These are phyloP conservation scores for Lasioglossum vierecki DNA, from an alignment of 2,888 invertebrate species.

Conservation along the genomic window DNA sequence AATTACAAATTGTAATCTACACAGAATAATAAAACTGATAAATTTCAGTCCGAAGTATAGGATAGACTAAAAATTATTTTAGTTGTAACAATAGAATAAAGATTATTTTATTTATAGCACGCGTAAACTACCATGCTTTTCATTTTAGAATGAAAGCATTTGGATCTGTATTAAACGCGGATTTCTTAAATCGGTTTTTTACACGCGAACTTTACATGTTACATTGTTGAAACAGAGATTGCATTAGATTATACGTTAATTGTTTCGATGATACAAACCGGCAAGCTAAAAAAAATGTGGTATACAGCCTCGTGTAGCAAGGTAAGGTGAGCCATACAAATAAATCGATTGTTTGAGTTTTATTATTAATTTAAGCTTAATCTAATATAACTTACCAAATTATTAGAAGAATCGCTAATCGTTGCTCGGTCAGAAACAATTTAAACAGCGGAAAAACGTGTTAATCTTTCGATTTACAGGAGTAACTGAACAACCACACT, in stretches of 20 bases:
- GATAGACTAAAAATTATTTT: not conserved
- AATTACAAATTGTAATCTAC: not conserved
- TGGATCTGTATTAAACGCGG: not conserved
- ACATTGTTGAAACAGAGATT: not conserved
- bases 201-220: not conserved
- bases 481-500: not conserved
- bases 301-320: not conserved
- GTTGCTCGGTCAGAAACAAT: not conserved
- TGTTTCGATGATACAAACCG: not conserved
- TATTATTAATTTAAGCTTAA: slow-evolving; percentile 10
- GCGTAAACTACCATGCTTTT: not conserved
- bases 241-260: not conserved
- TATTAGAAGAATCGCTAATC: not conserved
- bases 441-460: not conserved
- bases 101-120: not conserved
- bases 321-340: not conserved
- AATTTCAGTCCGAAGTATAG: not conserved
- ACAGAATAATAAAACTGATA: not conserved
- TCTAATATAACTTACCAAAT: not conserved
- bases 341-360: not conserved
- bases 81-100: not conserved
- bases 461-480: not conserved
- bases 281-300: not conserved
- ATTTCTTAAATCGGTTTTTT: not conserved
- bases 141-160: too few relatives aligned